Conservation (phyloP, 23 tunicate genomes). For the Oikopleura albicans region DNA sequence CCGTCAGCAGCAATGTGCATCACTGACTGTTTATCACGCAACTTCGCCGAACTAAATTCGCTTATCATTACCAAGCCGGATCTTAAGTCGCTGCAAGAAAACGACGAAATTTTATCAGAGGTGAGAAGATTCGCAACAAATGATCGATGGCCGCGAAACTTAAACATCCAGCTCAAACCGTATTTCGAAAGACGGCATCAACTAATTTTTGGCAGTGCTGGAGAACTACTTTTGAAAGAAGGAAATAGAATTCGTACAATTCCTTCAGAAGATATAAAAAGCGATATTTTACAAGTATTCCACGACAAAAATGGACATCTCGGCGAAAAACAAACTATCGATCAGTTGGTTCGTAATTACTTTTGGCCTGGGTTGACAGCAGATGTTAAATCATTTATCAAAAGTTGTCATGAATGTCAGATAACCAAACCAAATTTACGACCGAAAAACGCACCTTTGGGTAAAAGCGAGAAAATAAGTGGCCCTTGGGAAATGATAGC, state of each 20-base stretch:
- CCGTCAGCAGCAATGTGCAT: background rate
- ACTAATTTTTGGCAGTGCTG: background rate
- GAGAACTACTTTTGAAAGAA: background rate
- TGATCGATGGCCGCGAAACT: background rate
- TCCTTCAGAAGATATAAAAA: background rate
- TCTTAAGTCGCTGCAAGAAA: background rate
- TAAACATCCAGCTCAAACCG: background rate
- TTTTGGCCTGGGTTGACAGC: background rate
- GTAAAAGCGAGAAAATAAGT: background rate
- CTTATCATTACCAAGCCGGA: background rate
- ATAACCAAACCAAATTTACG: background rate
- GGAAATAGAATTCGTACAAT: background rate
- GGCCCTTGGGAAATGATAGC: background rate
- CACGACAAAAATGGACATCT: background rate
- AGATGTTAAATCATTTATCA: background rate
- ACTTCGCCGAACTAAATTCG: background rate
- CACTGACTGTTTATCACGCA: background rate
- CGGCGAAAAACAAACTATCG: background rate
- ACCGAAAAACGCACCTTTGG: background rate
- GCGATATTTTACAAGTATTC: background rate
- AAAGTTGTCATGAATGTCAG: background rate
- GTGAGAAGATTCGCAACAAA: background rate
- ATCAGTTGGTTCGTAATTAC: background rate
- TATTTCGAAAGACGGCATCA: background rate
- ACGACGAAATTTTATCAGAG: background rate